Evolutionary conservation across 2,888 invertebrate species (phyloP).

Genomic region (Chamaedrilus cognettii): DNA sequence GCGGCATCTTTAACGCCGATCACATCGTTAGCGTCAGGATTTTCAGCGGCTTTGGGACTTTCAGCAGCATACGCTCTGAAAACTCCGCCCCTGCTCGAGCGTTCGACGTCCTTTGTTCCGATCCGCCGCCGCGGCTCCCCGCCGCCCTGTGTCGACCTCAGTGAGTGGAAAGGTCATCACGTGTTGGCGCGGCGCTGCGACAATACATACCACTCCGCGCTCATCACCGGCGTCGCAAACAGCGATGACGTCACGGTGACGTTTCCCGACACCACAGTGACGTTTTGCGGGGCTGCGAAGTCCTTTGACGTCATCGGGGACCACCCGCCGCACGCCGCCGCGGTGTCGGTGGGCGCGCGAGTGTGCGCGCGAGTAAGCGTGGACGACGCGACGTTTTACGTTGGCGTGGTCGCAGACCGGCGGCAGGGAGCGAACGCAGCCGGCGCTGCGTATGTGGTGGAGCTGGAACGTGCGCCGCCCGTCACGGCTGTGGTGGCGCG

Average conservation of each 20-base stretch:
- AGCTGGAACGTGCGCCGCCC: constrained; percentile 41
- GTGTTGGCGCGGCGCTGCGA: constrained; percentile 85
- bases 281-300: constrained; percentile 56
- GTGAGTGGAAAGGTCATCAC: constrained; percentile 91
- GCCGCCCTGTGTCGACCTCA: constrained; percentile 70
- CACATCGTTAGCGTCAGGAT: background rate
- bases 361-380: constrained; percentile 70
- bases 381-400: constrained; percentile 75
- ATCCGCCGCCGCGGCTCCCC: background rate
- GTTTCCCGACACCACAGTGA: constrained; percentile 78
- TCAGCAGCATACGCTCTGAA: background rate
- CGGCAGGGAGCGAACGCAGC: constrained; percentile 70
- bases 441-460: constrained; percentile 63
- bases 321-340: constrained; percentile 78
- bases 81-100: background rate
- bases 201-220: constrained; percentile 79
- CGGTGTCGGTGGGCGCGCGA: constrained; percentile 76
- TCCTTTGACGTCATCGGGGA: constrained; percentile 90
- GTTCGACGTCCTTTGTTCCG: background rate
- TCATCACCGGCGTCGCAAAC: constrained; percentile 67
- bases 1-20: background rate
- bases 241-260: constrained; percentile 75
- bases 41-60: background rate
- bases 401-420: constrained; percentile 77
- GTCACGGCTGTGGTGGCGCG: constrained; percentile 72